A percentile compares a stretch with the other conserved stretches of the same genome.
These are phyloP conservation scores for Rhyzopertha dominica DNA, from an alignment of 1,140 invertebrate genomes.

Conservation along the genomic window DNA sequence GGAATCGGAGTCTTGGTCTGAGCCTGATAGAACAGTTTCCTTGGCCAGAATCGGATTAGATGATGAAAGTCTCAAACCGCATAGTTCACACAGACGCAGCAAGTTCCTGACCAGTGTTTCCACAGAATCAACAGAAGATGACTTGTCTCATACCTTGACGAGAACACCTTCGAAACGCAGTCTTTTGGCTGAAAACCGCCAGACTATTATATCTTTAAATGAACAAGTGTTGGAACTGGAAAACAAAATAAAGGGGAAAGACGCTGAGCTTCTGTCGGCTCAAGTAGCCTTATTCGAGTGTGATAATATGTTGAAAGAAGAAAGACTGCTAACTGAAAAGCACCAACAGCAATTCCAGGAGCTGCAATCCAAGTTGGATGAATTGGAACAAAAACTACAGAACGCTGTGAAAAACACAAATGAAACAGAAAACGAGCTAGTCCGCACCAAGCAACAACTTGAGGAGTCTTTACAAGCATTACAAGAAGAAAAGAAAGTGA, in stretches of 20 bases:
- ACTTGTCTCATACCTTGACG: conserved; percentile 31
- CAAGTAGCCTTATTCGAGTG: conserved; percentile 2
- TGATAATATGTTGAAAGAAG: conserved; percentile 6
- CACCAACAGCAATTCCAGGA: conserved; percentile 20
- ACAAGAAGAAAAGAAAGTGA: neutral
- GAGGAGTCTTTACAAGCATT: neutral
- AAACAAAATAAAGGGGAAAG: conserved; percentile 26
- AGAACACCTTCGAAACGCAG: conserved; percentile 25
- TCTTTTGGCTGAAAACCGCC: conserved; percentile 20
- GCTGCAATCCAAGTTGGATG: conserved; percentile 20
- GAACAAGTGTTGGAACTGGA: conserved; percentile 31
- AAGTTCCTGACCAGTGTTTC: conserved; percentile 26
- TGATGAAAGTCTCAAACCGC: conserved; percentile 31
- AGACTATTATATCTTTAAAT: conserved; percentile 25
- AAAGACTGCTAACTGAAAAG: conserved; percentile 12
- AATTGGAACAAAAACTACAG: conserved; percentile 16
- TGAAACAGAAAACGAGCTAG: conserved; percentile 17
- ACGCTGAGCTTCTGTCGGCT: conserved; percentile 4
- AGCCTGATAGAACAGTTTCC: conserved; percentile 75
- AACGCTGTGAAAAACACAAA: conserved; percentile 16
- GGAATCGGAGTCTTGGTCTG: conserved; percentile 75
- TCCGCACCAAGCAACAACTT: conserved; percentile 16
- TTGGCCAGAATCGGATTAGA: conserved; percentile 68
- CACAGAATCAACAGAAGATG: conserved; percentile 30
- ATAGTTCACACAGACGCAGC: neutral